These are phyloP conservation scores for Coregonus suidteri DNA, from an alignment of 2,797 vertebrate species.

Conservation along the genomic window DNA sequence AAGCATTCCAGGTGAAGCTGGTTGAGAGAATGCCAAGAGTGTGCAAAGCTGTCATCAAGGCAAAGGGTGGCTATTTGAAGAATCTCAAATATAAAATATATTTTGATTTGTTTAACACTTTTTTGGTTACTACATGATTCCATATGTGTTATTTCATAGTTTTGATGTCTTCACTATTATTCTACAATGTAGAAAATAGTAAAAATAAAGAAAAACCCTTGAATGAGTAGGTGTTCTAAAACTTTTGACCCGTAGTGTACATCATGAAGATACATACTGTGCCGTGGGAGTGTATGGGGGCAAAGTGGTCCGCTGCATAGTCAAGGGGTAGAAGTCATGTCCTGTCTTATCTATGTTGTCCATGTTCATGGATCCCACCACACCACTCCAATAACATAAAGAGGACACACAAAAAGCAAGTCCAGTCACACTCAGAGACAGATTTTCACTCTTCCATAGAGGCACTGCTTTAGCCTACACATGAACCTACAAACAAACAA, in stretches of 20 bases:
- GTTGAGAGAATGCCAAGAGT: too few relatives aligned
- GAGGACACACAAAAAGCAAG: not conserved
- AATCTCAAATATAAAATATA: too few relatives aligned
- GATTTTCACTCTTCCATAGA: not conserved
- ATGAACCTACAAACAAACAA: slow-evolving; percentile 32
- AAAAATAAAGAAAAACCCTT: too few relatives aligned
- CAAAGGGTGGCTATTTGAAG: too few relatives aligned
- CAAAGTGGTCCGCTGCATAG: slow-evolving; percentile 52
- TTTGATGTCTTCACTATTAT: too few relatives aligned
- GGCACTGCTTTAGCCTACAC: not conserved
- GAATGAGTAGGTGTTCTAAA: too few relatives aligned
- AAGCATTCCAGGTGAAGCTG: too few relatives aligned
- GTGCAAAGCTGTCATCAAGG: too few relatives aligned
- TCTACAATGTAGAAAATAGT: too few relatives aligned
- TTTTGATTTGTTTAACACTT: too few relatives aligned
- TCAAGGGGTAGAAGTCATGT: slow-evolving; percentile 60
- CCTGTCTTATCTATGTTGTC: slow-evolving; percentile 67
- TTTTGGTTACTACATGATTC: too few relatives aligned
- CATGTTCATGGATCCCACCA: slow-evolving; percentile 64
- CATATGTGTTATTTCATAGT: too few relatives aligned
- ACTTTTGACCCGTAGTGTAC: not conserved
- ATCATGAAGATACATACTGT: slow-evolving; percentile 47
- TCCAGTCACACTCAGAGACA: not conserved
- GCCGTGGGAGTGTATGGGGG: slow-evolving; percentile 50
- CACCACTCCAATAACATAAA: slow-evolving; percentile 63